Percentiles rank a stretch among this genome's conserved stretches.
phyloP scores from a whole-genome alignment of 2,888 invertebrate species.

The Euplexia lucipara region DNA sequence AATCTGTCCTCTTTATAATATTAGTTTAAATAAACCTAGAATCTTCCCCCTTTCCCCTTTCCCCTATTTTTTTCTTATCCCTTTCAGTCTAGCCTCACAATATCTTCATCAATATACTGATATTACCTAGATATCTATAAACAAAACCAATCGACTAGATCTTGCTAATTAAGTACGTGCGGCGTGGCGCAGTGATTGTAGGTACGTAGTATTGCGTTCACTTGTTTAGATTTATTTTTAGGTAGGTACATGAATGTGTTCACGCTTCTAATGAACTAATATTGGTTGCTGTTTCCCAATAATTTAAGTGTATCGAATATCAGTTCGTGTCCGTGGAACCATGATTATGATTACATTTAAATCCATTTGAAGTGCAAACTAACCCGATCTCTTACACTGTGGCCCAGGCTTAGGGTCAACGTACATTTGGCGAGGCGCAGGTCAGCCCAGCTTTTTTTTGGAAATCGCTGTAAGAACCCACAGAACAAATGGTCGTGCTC shows the following conservation, averaged over 20 bases:
- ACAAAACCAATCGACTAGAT: constrained; percentile 9
- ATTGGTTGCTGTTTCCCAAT: constrained; percentile 55
- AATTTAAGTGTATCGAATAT: constrained; percentile 59
- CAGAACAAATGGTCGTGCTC: too few species aligned
- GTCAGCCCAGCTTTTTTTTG: too few species aligned
- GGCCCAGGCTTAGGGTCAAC: too few species aligned
- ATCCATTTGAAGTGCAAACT: constrained; percentile 16
- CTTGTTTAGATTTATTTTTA: background rate
- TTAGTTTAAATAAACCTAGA: constrained; percentile 10
- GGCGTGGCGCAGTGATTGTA: background rate
- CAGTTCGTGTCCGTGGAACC: constrained; percentile 51
- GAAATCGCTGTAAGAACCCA: too few species aligned
- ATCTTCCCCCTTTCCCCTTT: too few species aligned
- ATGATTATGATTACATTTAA: constrained; percentile 37
- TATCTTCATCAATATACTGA: constrained; percentile 4
- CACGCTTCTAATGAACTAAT: constrained; percentile 4
- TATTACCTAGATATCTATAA: constrained; percentile 2
- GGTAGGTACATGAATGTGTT: background rate
- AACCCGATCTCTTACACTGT: too few species aligned
- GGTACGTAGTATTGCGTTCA: constrained; percentile 1
- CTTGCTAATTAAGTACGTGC: constrained; percentile 8
- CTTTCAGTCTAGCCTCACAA: constrained; percentile 11
- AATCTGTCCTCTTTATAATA: background rate
- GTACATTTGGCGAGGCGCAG: too few species aligned
- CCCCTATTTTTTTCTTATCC: too few species aligned